These are phyloP conservation scores for Vidua macroura DNA, from an alignment of 2,113 vertebrate genomes.

Conservation along the genomic window DNA sequence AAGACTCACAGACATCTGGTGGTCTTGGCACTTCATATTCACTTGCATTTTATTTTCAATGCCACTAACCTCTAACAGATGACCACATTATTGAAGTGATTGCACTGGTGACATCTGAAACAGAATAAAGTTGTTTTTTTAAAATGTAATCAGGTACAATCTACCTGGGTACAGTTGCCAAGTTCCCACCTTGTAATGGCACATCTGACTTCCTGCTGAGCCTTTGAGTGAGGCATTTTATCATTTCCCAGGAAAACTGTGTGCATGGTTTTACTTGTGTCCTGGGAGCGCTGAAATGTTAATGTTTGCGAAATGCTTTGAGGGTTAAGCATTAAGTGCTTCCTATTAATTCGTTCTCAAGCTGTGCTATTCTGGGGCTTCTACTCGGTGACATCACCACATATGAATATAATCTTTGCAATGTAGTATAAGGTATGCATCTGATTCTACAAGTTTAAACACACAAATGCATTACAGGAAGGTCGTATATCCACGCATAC, in stretches of 20 bases:
- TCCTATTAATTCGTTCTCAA: not conserved
- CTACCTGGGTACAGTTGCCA: accelerated
- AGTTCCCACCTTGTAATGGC: not conserved
- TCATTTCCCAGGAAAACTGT: not conserved
- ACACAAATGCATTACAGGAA: not conserved
- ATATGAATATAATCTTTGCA: not conserved
- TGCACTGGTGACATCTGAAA: not conserved
- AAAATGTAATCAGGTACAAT: not conserved
- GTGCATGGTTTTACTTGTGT: not conserved
- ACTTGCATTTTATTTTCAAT: not conserved
- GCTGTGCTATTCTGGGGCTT: not conserved
- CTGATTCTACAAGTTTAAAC: not conserved
- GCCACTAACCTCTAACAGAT: not conserved
- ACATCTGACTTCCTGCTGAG: not conserved
- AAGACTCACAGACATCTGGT: not conserved
- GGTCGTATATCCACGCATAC: not conserved
- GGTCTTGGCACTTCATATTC: not conserved
- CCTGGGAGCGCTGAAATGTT: not conserved
- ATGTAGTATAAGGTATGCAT: not conserved
- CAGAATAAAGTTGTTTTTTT: not conserved
- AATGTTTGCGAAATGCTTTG: not conserved
- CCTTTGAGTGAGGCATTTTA: not conserved
- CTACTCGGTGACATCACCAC: not conserved
- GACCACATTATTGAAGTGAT: not conserved
- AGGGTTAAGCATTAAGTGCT: not conserved